phyloP scores from a whole-genome alignment of 1,140 invertebrate species.

The Catajapyx aquilonaris region DNA sequence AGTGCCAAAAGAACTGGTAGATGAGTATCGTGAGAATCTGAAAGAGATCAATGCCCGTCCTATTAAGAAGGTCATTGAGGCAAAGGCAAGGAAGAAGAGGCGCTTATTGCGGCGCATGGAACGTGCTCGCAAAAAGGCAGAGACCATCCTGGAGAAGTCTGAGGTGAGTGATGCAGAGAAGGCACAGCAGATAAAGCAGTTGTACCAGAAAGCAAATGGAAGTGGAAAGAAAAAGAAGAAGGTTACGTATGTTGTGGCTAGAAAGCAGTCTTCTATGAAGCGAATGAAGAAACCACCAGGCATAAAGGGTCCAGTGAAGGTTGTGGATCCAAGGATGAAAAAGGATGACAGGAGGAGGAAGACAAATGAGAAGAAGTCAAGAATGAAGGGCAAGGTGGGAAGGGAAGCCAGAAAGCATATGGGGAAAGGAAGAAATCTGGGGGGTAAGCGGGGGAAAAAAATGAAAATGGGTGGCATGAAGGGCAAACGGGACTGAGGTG shows the following conservation, averaged over 20 bases:
- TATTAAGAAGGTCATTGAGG: conserved; percentile 96
- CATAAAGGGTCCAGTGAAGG: conserved; percentile 76
- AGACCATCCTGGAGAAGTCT: conserved; percentile 68
- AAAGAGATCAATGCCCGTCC: conserved; percentile 82
- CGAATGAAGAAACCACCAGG: conserved; percentile 55
- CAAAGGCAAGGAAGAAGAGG: conserved; percentile 91
- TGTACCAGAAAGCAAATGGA: conserved; percentile 74
- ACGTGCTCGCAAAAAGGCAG: conserved; percentile 87
- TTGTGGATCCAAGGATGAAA: conserved; percentile 91
- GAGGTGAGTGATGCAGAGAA: conserved; percentile 85
- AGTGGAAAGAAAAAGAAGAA: conserved; percentile 64
- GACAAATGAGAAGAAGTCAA: conserved; percentile 31
- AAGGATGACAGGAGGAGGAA: conserved; percentile 63
- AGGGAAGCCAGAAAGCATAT: not conserved
- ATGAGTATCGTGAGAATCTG: conserved; percentile 49
- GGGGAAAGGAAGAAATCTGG: not conserved
- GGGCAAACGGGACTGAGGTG: no score
- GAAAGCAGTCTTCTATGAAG: conserved; percentile 63
- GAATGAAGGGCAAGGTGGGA: conserved; percentile 20
- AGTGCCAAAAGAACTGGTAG: conserved; percentile 50
- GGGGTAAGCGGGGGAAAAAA: not conserved
- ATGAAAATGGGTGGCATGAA: no score
- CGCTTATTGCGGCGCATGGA: conserved; percentile 66
- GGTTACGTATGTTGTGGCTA: conserved; percentile 83
- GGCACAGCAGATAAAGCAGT: conserved; percentile 72